Evolutionary conservation across 2,797 vertebrate genomes (phyloP).

Genomic region (Benthosema pterotum): DNA sequence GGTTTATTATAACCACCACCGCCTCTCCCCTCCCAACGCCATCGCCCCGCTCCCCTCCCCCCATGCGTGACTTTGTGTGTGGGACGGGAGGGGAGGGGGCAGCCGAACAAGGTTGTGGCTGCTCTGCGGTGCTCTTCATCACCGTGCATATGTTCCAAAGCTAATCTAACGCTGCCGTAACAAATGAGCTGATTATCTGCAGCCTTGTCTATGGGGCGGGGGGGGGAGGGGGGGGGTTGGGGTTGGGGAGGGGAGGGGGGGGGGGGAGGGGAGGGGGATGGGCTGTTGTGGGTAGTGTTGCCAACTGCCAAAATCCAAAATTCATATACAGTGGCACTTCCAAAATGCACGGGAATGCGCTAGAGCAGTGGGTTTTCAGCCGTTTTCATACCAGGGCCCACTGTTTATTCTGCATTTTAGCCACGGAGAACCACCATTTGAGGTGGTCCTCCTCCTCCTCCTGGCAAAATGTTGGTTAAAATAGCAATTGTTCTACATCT

Average conservation of each 20-base stretch:
- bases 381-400: too few species aligned
- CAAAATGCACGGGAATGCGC: too few species aligned
- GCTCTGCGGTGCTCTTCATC: slow-evolving; percentile 57
- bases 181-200: slow-evolving; percentile 75
- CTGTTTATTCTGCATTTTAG: too few species aligned
- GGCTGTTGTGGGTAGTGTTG: too few species aligned
- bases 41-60: slow-evolving; percentile 5
- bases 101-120: slow-evolving; percentile 58
- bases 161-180: slow-evolving; percentile 66
- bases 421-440: too few species aligned
- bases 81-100: too few species aligned
- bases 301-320: too few species aligned
- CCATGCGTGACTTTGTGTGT: slow-evolving; percentile 44
- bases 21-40: slow-evolving; percentile 1
- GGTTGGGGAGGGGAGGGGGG: neutral
- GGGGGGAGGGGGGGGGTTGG: slow-evolving; percentile 7
- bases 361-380: too few species aligned
- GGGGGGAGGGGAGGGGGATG: slow-evolving; percentile 13
- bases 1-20: slow-evolving; percentile 27
- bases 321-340: too few species aligned
- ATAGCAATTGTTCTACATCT: too few species aligned
- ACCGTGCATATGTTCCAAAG: slow-evolving; percentile 64
- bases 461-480: too few species aligned
- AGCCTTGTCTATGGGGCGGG: slow-evolving; percentile 51
- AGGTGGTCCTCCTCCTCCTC: too few species aligned